Evolutionary conservation across 2,888 invertebrate species (phyloP).

Genomic region (Oscheius onirici): DNA sequence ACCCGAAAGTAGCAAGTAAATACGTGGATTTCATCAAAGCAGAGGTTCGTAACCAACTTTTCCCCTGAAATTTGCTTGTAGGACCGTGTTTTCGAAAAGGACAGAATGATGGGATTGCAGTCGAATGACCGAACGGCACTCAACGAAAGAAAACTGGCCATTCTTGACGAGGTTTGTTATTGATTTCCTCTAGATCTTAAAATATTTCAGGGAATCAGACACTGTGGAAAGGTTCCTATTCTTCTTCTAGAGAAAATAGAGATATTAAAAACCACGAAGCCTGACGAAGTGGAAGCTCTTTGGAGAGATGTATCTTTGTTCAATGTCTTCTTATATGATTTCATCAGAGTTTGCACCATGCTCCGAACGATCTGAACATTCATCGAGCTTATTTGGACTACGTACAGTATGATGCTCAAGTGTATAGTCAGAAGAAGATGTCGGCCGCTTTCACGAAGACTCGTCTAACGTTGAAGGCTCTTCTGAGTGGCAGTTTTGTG

Average conservation of each 20-base stretch:
- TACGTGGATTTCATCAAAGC: not conserved
- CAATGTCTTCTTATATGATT: not conserved
- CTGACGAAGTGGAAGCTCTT: not conserved
- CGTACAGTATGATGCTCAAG: slow-evolving; percentile 15
- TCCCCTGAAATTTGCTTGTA: not conserved
- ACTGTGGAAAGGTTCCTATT: not conserved
- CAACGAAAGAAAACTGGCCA: slow-evolving; percentile 23
- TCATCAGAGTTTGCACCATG: not conserved
- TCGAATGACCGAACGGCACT: not conserved
- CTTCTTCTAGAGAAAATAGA: slow-evolving; percentile 5
- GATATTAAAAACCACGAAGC: slow-evolving; percentile 4
- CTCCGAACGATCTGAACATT: not conserved
- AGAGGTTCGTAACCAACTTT: not conserved
- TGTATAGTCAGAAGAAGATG: not conserved
- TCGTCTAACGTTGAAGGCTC: not conserved
- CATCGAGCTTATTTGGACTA: slow-evolving; percentile 13
- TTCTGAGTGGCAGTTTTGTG: not conserved
- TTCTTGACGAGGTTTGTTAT: slow-evolving; percentile 11
- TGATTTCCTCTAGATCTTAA: not conserved
- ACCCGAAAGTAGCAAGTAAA: not conserved
- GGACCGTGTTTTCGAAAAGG: slow-evolving; percentile 10
- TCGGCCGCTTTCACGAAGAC: not conserved
- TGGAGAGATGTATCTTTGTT: slow-evolving; percentile 6
- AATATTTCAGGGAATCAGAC: slow-evolving; percentile 10
- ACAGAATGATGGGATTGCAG: not conserved